A percentile compares a stretch with the other conserved stretches of the same genome.
These are phyloP conservation scores for Catotricha subobsoleta DNA, from an alignment of 2,888 invertebrate genomes.

Conservation along the genomic window DNA sequence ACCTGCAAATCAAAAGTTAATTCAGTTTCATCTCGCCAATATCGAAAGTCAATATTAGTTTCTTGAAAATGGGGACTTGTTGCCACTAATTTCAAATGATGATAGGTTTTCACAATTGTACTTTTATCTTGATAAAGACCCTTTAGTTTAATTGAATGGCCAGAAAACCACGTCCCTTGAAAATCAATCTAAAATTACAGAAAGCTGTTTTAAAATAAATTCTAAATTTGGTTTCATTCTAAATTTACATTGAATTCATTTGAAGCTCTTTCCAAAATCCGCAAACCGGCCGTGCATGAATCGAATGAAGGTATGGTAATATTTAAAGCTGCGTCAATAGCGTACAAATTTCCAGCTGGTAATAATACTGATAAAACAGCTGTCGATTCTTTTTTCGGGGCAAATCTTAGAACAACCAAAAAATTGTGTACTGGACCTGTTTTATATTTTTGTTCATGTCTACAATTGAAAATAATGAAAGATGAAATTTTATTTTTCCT, in stretches of 20 bases:
- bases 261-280: slow-evolving; percentile 45
- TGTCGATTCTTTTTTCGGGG: slow-evolving; percentile 40
- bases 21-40: slow-evolving; percentile 49
- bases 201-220: slow-evolving; percentile 6
- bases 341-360: slow-evolving; percentile 47
- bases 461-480: slow-evolving; percentile 13
- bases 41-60: slow-evolving; percentile 43
- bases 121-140: slow-evolving; percentile 62
- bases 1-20: slow-evolving; percentile 50
- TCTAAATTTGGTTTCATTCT: no score
- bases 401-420: slow-evolving; percentile 35
- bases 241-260: slow-evolving; percentile 48
- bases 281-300: slow-evolving; percentile 45
- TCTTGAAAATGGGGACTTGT: slow-evolving; percentile 57
- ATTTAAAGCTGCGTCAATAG: slow-evolving; percentile 50
- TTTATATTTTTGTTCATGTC: slow-evolving; percentile 28
- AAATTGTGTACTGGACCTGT: slow-evolving; percentile 37
- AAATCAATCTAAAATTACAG: slow-evolving; percentile 41
- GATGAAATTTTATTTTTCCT: no score
- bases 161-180: slow-evolving; percentile 64
- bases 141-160: slow-evolving; percentile 39
- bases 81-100: slow-evolving; percentile 48
- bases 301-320: slow-evolving; percentile 55
- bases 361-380: slow-evolving; percentile 38
- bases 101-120: slow-evolving; percentile 40